phyloP scores from a whole-genome alignment of 2,113 vertebrate genomes.

The Sylvietta virens region DNA sequence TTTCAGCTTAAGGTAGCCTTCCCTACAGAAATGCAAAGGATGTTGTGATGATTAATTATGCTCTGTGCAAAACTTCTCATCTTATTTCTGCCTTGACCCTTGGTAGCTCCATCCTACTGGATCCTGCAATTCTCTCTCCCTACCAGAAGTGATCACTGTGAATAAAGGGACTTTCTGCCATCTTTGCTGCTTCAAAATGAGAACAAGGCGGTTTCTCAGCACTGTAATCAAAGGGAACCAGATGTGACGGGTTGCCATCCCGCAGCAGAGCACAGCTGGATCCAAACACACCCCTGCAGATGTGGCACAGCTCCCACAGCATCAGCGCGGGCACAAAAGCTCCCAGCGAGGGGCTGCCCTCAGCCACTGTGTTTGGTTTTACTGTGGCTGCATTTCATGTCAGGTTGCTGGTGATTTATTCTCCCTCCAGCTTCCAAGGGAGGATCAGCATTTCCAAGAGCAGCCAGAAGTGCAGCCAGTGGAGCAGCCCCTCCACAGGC shows the following conservation, averaged over 20 bases:
- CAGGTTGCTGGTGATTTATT: not conserved
- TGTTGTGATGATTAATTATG: not conserved
- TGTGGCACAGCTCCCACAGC: not conserved
- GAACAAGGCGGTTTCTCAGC: not conserved
- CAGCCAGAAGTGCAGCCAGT: not conserved
- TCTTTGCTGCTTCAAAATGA: not conserved
- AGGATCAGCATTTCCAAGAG: not conserved
- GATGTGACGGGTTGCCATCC: not conserved
- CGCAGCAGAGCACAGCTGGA: not conserved
- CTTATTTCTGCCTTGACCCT: not conserved
- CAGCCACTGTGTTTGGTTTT: not conserved
- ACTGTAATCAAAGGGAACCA: not conserved
- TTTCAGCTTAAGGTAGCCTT: not conserved
- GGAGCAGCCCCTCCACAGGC: not conserved
- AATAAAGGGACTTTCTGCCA: slow-evolving; percentile 1
- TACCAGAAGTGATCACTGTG: not conserved
- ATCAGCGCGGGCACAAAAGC: accelerated
- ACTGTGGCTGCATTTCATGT: not conserved
- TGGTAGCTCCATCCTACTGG: not conserved
- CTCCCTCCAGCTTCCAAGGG: not conserved
- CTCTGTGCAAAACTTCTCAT: not conserved
- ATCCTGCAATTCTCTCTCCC: not conserved
- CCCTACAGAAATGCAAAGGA: not conserved
- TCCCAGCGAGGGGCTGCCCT: not conserved
- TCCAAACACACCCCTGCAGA: not conserved